phyloP scores from a whole-genome alignment of 2,888 invertebrate genomes.

The Eucera pruinosa region DNA sequence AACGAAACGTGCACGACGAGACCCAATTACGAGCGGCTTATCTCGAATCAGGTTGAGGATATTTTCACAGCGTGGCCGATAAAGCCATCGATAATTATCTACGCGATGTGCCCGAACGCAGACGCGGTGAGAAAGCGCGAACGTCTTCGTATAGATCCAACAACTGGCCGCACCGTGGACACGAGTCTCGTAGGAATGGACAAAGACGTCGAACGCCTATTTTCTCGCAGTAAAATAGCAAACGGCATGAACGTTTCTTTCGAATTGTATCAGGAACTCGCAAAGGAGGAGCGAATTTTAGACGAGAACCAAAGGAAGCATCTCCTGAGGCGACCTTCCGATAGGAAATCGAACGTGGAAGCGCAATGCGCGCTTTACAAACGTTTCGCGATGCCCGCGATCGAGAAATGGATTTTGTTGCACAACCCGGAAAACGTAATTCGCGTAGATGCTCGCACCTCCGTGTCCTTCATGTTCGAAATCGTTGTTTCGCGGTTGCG shows the following conservation, averaged over 20 bases:
- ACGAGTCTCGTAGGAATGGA: slow-evolving; percentile 65
- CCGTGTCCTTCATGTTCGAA: slow-evolving; percentile 85
- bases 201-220: neutral
- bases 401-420: slow-evolving; percentile 85
- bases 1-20: neutral
- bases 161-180: slow-evolving; percentile 72
- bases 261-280: slow-evolving; percentile 47
- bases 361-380: slow-evolving; percentile 86
- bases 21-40: slow-evolving; percentile 33
- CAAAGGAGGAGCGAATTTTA: slow-evolving; percentile 30
- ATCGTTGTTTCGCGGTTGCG: slow-evolving; percentile 54
- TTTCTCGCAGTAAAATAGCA: neutral
- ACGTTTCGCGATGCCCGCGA: slow-evolving; percentile 82
- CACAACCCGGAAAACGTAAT: slow-evolving; percentile 86
- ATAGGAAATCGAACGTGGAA: slow-evolving; percentile 84
- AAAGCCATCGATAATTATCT: slow-evolving; percentile 86
- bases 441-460: slow-evolving; percentile 86
- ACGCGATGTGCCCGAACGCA: slow-evolving; percentile 85
- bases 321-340: slow-evolving; percentile 84
- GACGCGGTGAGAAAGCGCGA: slow-evolving; percentile 77
- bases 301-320: slow-evolving; percentile 82
- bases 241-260: slow-evolving; percentile 8
- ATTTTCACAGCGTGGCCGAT: slow-evolving; percentile 78
- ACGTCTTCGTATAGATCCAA: slow-evolving; percentile 79
- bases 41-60: slow-evolving; percentile 66